Conservation (phyloP, 2,113 vertebrate genomes). For the Lonchura striata region DNA sequence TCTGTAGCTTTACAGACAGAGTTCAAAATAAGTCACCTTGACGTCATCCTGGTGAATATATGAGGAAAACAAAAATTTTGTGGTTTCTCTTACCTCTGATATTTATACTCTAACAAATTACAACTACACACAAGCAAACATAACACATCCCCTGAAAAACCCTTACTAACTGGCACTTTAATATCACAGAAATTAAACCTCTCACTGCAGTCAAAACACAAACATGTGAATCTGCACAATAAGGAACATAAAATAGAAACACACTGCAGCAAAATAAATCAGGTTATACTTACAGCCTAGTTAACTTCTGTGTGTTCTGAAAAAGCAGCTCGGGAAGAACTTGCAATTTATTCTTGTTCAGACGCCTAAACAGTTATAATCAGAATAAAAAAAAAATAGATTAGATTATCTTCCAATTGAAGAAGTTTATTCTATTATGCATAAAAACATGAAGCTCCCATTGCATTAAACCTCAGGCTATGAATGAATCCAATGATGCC, state of each 20-base stretch:
- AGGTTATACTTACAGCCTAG: conserved; percentile 89
- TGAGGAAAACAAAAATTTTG: not conserved
- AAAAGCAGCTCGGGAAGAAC: conserved; percentile 96
- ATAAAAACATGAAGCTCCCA: not conserved
- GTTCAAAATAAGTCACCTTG: not conserved
- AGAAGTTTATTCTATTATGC: not conserved
- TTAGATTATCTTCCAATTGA: not conserved
- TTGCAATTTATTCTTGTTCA: conserved; percentile 97
- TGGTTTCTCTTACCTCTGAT: not conserved
- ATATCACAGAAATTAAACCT: not conserved
- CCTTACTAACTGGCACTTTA: not conserved
- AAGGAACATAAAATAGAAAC: not conserved
- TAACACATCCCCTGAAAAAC: not conserved
- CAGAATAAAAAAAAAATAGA: not conserved
- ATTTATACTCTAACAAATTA: not conserved
- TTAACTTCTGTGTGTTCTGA: conserved; percentile 94
- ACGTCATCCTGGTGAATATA: not conserved
- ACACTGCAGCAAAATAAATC: not conserved
- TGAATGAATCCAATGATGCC: too few species aligned
- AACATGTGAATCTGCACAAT: not conserved
- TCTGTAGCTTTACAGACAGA: not conserved
- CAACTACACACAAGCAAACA: not conserved
- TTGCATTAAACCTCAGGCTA: not conserved
- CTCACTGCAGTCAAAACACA: not conserved
- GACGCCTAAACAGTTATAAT: conserved; percentile 76